Evolutionary conservation across 1,140 invertebrate species (phyloP).

Genomic region (Trachymyrmex cornetzi): DNA sequence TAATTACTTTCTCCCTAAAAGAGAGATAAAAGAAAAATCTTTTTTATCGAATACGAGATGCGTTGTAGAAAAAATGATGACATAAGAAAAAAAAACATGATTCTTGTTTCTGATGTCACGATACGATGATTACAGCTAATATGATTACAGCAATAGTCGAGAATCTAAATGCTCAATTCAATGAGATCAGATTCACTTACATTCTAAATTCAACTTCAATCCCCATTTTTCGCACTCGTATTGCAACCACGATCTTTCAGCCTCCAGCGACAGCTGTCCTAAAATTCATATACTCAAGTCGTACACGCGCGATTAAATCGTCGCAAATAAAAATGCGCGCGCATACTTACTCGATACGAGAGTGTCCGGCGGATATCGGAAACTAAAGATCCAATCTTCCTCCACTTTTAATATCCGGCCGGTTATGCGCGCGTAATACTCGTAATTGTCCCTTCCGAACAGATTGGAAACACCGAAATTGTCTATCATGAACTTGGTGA

Average conservation of each 20-base stretch:
- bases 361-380: conserved; percentile 95
- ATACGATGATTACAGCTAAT: neutral
- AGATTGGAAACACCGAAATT: conserved; percentile 98
- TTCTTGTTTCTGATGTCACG: neutral
- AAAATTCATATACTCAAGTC: conserved; percentile 74
- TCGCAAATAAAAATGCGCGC: neutral
- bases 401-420: conserved; percentile 96
- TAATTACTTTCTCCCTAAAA: neutral
- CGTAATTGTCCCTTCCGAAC: conserved; percentile 98
- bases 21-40: neutral
- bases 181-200: conserved; percentile 86
- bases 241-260: conserved; percentile 95
- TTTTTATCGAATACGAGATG: neutral
- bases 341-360: conserved; percentile 90
- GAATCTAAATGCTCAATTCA: neutral
- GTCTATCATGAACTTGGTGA: conserved; percentile 98
- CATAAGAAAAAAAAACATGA: neutral
- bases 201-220: conserved; percentile 92
- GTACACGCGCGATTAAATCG: neutral
- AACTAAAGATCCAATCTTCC: conserved; percentile 98
- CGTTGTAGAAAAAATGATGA: neutral
- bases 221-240: conserved; percentile 95
- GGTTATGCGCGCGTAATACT: conserved; percentile 98
- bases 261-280: conserved; percentile 94
- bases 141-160: neutral